Evolutionary conservation across 2,888 invertebrate species (phyloP).

Genomic region (Xylota sylvarum): DNA sequence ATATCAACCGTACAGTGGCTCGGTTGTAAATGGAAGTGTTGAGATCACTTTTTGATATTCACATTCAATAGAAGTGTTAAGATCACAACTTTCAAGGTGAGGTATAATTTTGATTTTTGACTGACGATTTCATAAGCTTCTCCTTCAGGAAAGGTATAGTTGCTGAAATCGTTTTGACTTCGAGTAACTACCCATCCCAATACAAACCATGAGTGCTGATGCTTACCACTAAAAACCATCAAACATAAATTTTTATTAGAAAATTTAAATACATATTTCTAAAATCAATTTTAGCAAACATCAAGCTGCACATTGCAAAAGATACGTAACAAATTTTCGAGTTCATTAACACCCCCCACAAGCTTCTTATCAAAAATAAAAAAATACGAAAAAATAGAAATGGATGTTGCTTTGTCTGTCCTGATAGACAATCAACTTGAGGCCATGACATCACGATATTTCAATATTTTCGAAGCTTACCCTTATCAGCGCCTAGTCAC

Average conservation of each 20-base stretch:
- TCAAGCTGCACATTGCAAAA: conserved; percentile 1
- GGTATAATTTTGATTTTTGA: no score
- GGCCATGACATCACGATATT: conserved; percentile 52
- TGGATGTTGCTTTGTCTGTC: conserved; percentile 9
- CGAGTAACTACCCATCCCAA: no score
- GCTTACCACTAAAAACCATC: no score
- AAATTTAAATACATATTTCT: background rate
- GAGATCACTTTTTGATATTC: no score
- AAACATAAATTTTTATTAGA: background rate
- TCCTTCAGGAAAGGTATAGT: no score
- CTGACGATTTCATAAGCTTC: no score
- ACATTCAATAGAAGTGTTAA: no score
- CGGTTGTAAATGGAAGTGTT: no score
- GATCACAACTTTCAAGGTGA: no score
- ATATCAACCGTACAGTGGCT: no score
- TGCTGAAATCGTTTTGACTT: no score
- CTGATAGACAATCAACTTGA: conserved; percentile 48
- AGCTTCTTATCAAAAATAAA: conserved; percentile 34
- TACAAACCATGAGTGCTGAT: no score
- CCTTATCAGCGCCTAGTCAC: conserved; percentile 51
- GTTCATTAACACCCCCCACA: conserved; percentile 31
- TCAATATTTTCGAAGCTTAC: conserved; percentile 23
- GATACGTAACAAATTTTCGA: background rate
- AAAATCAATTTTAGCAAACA: background rate
- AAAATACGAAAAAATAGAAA: background rate